Conservation (phyloP, 2,888 invertebrate species). For the Cantharis nigra region DNA sequence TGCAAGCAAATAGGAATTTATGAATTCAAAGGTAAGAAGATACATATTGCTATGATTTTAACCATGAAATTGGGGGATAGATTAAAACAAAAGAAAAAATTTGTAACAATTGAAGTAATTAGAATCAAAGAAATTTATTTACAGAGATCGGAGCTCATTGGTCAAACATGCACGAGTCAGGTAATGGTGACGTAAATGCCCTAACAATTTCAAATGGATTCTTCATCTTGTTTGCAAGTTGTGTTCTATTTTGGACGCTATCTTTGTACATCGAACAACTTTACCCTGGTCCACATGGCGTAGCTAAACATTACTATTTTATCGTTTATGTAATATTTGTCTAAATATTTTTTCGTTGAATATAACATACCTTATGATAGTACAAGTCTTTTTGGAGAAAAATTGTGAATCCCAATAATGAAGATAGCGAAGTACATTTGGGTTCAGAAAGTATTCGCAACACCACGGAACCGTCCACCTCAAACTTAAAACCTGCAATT, state of each 20-base stretch:
- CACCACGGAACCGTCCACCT: not conserved
- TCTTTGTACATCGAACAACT: not conserved
- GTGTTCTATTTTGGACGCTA: not conserved
- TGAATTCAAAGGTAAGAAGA: not conserved
- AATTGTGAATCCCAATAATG: not conserved
- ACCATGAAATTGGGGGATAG: no score
- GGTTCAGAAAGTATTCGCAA: not conserved
- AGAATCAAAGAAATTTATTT: not conserved
- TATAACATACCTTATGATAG: not conserved
- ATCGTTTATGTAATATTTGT: not conserved
- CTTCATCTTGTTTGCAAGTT: not conserved
- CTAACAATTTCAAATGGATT: not conserved
- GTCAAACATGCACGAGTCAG: not conserved
- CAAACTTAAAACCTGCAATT: not conserved
- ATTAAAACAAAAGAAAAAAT: no score
- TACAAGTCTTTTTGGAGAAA: not conserved
- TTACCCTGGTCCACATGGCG: not conserved
- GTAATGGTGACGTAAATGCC: not conserved
- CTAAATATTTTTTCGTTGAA: not conserved
- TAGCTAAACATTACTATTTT: not conserved
- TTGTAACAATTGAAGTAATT: no score
- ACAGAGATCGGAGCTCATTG: not conserved
- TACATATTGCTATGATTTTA: no score
- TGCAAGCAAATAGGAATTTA: not conserved
- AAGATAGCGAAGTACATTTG: not conserved